A percentile compares a stretch with the other conserved stretches of the same genome.
phyloP scores from a whole-genome alignment of 2,888 invertebrate genomes.

The Perizoma flavofasciatum region DNA sequence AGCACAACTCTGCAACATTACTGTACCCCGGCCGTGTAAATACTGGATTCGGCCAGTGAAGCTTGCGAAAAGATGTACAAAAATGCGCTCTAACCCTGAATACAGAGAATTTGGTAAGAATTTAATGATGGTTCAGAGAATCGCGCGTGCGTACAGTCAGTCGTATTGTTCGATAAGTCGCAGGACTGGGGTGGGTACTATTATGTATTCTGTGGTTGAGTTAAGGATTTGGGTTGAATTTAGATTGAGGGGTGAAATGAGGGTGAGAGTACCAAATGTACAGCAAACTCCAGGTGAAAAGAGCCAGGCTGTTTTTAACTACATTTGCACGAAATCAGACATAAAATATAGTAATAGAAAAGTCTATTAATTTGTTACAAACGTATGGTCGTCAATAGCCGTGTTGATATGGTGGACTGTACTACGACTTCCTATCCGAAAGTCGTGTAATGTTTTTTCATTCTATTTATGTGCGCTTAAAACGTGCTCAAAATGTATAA shows the following conservation, averaged over 20 bases:
- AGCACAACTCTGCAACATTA: conserved; percentile 14
- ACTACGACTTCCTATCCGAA: too few relatives aligned
- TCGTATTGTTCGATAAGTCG: conserved; percentile 28
- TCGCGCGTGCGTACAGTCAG: conserved; percentile 29
- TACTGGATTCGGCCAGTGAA: conserved; percentile 19
- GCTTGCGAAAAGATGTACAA: conserved; percentile 19
- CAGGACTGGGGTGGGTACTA: conserved; percentile 2
- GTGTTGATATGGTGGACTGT: too few relatives aligned
- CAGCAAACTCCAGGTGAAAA: background rate
- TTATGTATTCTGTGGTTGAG: background rate
- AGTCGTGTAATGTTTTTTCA: too few relatives aligned
- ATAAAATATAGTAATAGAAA: too few relatives aligned
- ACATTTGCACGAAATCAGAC: too few relatives aligned
- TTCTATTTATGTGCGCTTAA: too few relatives aligned
- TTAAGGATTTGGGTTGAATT: conserved; percentile 10
- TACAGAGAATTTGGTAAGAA: conserved; percentile 26
- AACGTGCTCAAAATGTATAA: too few relatives aligned
- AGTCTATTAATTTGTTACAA: too few relatives aligned
- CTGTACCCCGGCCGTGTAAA: conserved; percentile 7
- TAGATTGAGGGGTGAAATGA: conserved; percentile 3
- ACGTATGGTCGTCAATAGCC: too few relatives aligned
- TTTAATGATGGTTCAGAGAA: conserved; percentile 17
- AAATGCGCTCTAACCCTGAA: conserved; percentile 25
- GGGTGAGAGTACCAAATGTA: background rate
- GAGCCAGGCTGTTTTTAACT: too few relatives aligned